Base-by-base conservation (phyloP, 1,140 invertebrate species). In the Leptinotarsa undecemlineata region DNA sequence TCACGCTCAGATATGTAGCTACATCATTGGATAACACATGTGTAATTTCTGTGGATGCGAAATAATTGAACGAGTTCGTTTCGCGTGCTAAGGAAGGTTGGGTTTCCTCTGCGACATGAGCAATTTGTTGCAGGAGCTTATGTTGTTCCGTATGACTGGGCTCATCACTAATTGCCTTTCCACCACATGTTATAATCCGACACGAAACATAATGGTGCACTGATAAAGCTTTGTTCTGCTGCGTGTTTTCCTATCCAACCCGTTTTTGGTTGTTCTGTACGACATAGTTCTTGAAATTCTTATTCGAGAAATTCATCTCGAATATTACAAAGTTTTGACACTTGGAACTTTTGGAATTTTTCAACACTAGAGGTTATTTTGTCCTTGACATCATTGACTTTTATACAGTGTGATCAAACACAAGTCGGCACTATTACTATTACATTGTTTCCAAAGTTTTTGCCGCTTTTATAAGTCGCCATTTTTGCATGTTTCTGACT, bases 141-240 rank as follows among this genome's bases (percentile, higher is more conserved):
- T 74, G 75, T 69, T 78, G 81, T 82, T 81, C 76, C 79, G 74
- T 81, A 78, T 79, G 76, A 79, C 71, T 79, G 77, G 70, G 70
- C 74, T 78, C 78, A 79, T 81, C 80, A 80, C 81, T 82, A 82
- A 82, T 82, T 82, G 81, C 79, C 81, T 82, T 81, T 81, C 79
- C 77, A 79, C 80, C 81, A 81, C 81, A 82, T 81, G 81, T 82
- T 82, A 82, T 82, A 82, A 82, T 81, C 78, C 78, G 81, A 82
- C 81, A 78, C 79, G 76, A 76, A 81, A 82, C 81, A 82, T 82
- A 82, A 82, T 82, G 82, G 81, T 81, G 77, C 80, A 81, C 71
- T 81, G 80, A 82, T 81, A 79, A 82, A 81, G 79, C 77, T 82
- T 82, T 82, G 80, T 82, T 80, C 78, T 82, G 73, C 72, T 76